Evolutionary conservation across 2,888 invertebrate genomes (phyloP), one percentile per base, ranked within the genome.

Genomic region (Adelognathus sp.): DNA sequence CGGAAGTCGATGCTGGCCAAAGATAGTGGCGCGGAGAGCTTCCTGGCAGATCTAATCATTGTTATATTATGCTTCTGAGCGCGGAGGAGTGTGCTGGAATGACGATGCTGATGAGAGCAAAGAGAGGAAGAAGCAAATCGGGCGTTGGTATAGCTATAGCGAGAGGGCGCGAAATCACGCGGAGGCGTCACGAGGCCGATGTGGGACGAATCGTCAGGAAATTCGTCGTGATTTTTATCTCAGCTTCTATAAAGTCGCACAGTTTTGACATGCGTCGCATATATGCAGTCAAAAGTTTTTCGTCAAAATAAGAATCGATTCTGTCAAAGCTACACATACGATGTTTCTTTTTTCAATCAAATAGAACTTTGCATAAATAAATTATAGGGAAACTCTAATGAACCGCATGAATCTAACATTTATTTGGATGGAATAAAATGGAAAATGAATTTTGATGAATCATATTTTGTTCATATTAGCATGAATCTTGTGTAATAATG

Each of bases 1-100:
- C 84, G 84, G 84, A 83, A 84, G 75, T 75, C 75, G 78, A 75
- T 81, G 66, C 74, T 75, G 69, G 73, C 70, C 77, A 52, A 75
- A 78, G 84, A 84, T 83, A 83, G 76, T 61, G 39, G 56, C 66
- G n/a, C n/a, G n/a, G n/a, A 41, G 67, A 82, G 81, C 81, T 83
- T 81, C 83, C 72, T 76, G 76, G 71, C 71, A 67, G 76, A 76
- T 58, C 58, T 71, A 72, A 79, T 76, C 79, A 72, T 63, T 72
- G 67, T 66, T 76, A 60, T 74, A 70, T 79, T 39, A 77, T 70
- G 63, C 39, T 58, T 36, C 63, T 27, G 11, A 69, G n/a, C n/a
- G 78, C 69, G 78, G 78, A 78, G 73, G 78, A 70, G 78, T 73
- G 52, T 63, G 52, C n/a, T n/a, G 50, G 70, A 69, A 73, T 61